A percentile compares a stretch with the other conserved stretches of the same genome.
phyloP scores from a whole-genome alignment of 1,140 invertebrate genomes.

The Drosophila biarmipes region DNA sequence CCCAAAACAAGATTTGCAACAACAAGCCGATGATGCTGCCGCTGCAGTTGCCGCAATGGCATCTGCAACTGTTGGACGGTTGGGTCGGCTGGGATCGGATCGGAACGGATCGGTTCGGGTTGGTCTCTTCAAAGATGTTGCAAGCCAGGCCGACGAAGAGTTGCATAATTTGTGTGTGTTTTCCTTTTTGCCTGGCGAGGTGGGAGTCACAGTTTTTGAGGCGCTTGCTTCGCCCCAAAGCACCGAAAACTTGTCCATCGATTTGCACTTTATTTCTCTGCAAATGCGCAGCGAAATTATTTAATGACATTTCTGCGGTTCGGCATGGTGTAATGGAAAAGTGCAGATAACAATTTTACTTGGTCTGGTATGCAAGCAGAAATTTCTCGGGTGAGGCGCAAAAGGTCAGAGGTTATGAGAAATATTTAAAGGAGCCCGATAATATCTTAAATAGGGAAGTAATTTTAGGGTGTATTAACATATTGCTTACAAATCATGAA shows the following conservation, averaged over 20 bases:
- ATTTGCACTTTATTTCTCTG: slow-evolving; percentile 62
- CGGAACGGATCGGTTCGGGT: slow-evolving; percentile 10
- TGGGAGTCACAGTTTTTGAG: slow-evolving; percentile 58
- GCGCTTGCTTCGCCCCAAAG: slow-evolving; percentile 31
- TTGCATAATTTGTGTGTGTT: slow-evolving; percentile 79
- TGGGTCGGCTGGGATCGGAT: not conserved
- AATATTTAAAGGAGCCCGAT: not conserved
- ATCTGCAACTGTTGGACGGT: slow-evolving; percentile 41
- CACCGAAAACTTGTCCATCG: slow-evolving; percentile 61
- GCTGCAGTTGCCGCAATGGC: slow-evolving; percentile 31
- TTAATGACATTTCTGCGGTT: slow-evolving; percentile 72
- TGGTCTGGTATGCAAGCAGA: slow-evolving; percentile 22
- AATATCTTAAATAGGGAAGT: not conserved
- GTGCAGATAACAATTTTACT: slow-evolving; percentile 17
- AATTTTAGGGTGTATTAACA: too few relatives aligned
- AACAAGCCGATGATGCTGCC: slow-evolving; percentile 25
- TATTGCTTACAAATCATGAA: too few relatives aligned
- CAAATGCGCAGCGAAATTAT: slow-evolving; percentile 50
- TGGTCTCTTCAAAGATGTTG: slow-evolving; percentile 61
- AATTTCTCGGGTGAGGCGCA: slow-evolving; percentile 5
- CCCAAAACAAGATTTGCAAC: slow-evolving; percentile 74
- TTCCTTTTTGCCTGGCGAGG: slow-evolving; percentile 46
- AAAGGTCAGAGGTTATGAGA: slow-evolving; percentile 28
- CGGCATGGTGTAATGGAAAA: slow-evolving; percentile 39
- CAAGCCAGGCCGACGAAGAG: slow-evolving; percentile 67